Evolutionary conservation across 2,797 vertebrate genomes (phyloP).

Genomic region (Tachyglossus aculeatus): DNA sequence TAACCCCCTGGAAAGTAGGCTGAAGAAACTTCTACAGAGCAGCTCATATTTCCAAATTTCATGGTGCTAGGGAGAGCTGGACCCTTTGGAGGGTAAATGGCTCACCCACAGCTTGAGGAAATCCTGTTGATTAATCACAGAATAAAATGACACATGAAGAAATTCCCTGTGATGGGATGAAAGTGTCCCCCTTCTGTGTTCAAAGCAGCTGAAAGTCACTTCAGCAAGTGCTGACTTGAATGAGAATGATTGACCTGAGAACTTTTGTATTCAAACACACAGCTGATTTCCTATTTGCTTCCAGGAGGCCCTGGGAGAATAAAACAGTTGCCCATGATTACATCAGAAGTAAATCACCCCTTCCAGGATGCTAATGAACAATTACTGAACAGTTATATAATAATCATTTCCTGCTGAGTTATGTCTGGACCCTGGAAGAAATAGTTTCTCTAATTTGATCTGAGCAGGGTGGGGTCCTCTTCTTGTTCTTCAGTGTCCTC

Average conservation of each 20-base stretch:
- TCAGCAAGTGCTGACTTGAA: background rate
- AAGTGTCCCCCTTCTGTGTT: background rate
- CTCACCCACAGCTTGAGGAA: too few species aligned
- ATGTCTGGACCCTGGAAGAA: conserved; percentile 27
- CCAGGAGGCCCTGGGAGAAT: conserved; percentile 17
- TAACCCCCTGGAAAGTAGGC: too few species aligned
- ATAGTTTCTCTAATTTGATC: conserved; percentile 25
- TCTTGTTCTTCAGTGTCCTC: too few species aligned
- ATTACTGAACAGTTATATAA: too few species aligned
- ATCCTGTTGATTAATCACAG: background rate
- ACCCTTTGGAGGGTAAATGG: too few species aligned
- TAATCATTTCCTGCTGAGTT: conserved; percentile 40
- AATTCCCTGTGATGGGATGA: background rate
- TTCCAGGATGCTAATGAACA: conserved; percentile 30
- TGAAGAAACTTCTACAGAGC: too few species aligned
- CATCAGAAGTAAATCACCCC: conserved; percentile 30
- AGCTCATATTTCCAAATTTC: too few species aligned
- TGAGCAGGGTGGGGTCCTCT: too few species aligned
- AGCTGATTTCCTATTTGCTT: conserved; percentile 38
- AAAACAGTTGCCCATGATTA: conserved; percentile 9
- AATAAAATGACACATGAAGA: conserved; percentile 1
- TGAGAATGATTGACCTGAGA: too few species aligned
- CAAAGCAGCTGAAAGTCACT: background rate
- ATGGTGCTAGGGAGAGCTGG: too few species aligned
- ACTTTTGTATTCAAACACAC: too few species aligned